Base-by-base conservation (phyloP, 2,113 vertebrate species). In the Sula dactylatra region DNA sequence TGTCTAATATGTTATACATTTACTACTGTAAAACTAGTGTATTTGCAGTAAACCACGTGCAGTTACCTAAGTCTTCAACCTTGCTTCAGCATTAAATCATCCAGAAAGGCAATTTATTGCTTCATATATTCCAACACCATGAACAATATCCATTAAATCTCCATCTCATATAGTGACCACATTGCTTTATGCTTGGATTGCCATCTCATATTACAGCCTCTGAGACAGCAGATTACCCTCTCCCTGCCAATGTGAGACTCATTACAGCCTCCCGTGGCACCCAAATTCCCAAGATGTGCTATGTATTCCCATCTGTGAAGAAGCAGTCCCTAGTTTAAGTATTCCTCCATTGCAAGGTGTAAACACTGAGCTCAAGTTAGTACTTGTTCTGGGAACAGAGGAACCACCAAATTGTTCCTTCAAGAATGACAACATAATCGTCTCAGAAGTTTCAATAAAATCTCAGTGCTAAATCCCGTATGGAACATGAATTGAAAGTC, bases 81-180 rank as follows among this genome's bases (percentile, higher is more conserved):
- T 86, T 80, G n/a, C 82, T 92, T 91, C 83, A 45, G 92, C 80
- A 92, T 89, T 91, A 95, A 95, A 94, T 96, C 93, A 96, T 44
- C 90, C 86, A 95, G 92, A 95, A 93, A 96, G 95, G 66, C 84
- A 93, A 96, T 97, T 95, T 96, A 94, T 95, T 95, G 90, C 93
- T 93, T 94, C 89, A 88, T 93, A 88, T 94, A 97, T 93, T 94
- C 89, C 92, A 95, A 76, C 82, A 94, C 93, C 89, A 82, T 62
- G 72, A 90, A 96, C 76, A 96, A 94, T 64, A 96, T 76, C 95
- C 96, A 97, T 96, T 95, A 96, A 96, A 94, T 86, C 59, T 94
- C 82, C 87, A 93, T 84, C 94, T 93, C 67, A 27, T 77, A 86
- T 15, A 94, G 90, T 86, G 94, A 88, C 91, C 82, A 67, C 42